Evolutionary conservation across 2,888 invertebrate genomes (phyloP).

Genomic region (Aleiodes alternator): DNA sequence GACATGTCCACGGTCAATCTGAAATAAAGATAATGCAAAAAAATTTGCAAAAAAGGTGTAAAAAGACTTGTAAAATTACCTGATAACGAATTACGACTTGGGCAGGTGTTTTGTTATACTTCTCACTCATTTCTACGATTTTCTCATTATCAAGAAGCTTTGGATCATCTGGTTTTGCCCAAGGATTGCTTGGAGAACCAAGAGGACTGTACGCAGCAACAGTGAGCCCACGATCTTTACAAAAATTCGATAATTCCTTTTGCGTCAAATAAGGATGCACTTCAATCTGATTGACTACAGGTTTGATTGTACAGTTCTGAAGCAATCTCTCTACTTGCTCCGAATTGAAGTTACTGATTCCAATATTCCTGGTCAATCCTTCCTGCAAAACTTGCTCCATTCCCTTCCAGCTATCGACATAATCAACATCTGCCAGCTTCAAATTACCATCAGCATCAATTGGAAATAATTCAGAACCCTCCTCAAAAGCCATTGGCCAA

Average conservation of each 20-base stretch:
- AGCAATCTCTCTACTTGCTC: conserved; percentile 83
- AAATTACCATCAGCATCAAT: conserved; percentile 71
- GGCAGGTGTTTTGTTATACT: conserved; percentile 82
- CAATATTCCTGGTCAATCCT: conserved; percentile 84
- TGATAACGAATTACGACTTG: conserved; percentile 84
- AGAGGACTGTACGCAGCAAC: conserved; percentile 91
- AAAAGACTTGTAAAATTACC: conserved; percentile 65
- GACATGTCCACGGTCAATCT: conserved; percentile 82
- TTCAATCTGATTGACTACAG: conserved; percentile 82
- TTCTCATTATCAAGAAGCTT: conserved; percentile 85
- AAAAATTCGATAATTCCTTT: conserved; percentile 82
- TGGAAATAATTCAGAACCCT: conserved; percentile 65
- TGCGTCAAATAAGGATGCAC: conserved; percentile 89
- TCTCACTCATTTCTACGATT: conserved; percentile 79
- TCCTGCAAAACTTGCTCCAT: conserved; percentile 84
- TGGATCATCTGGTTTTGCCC: conserved; percentile 85
- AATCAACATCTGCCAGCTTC: conserved; percentile 81
- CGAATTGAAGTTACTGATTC: conserved; percentile 89
- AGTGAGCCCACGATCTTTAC: conserved; percentile 81
- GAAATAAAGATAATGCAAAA: conserved; percentile 48
- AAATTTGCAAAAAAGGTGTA: background rate
- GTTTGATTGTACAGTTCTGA: conserved; percentile 78
- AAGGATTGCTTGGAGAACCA: conserved; percentile 90
- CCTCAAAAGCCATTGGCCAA: conserved; percentile 90
- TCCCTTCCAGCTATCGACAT: conserved; percentile 84